Conservation (phyloP, 2,113 vertebrate species). For the Cnemophilus loriae region DNA sequence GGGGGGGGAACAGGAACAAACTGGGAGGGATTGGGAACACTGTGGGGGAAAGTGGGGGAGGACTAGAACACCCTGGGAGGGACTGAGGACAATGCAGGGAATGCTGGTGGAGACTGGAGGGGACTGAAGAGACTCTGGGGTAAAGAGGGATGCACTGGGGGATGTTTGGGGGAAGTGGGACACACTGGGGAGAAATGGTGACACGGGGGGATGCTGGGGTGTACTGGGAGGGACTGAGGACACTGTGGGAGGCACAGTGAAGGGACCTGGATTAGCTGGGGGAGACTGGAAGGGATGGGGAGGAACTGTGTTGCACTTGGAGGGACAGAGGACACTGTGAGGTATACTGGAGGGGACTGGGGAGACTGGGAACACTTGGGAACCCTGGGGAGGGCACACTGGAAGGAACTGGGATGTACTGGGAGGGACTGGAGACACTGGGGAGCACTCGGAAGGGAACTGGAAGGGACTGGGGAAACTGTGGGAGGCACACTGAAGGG, state of each 20-base stretch:
- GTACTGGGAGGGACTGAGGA: neutral
- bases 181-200: neutral
- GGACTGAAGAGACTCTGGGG: neutral
- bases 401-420: neutral
- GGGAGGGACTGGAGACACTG: neutral
- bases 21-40: neutral
- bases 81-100: neutral
- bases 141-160: neutral
- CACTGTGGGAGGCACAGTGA: neutral
- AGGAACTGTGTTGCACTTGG: neutral
- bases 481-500: neutral
- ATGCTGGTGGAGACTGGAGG: neutral
- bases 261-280: too few relatives aligned
- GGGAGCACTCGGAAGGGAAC: neutral
- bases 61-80: neutral
- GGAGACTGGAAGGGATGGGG: too few relatives aligned
- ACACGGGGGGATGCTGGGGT: neutral
- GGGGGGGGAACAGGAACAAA: neutral
- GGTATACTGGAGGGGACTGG: neutral
- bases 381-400: too few relatives aligned
- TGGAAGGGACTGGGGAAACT: neutral
- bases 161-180: neutral
- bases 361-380: neutral
- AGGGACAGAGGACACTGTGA: neutral
- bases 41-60: neutral